Evolutionary conservation across 2,113 vertebrate genomes (phyloP).

Genomic region (Microtus oregoni): DNA sequence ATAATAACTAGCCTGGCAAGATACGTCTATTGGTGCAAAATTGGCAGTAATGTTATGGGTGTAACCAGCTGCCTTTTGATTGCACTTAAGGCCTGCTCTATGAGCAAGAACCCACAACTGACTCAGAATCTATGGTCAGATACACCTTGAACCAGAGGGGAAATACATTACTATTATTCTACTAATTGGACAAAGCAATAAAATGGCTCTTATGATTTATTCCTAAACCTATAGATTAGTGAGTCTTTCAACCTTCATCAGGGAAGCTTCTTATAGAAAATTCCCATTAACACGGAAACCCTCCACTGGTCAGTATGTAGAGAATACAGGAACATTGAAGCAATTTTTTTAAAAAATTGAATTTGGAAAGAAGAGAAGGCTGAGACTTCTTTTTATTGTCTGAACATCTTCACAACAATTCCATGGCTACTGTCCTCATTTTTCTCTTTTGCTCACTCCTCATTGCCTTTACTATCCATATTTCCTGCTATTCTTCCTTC

Average conservation of each 20-base stretch:
- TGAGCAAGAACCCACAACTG: neutral
- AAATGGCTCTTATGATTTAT: neutral
- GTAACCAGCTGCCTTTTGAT: neutral
- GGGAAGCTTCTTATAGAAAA: neutral
- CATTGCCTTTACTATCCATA: neutral
- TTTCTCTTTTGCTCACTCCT: neutral
- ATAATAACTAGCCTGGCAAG: neutral
- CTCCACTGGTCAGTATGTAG: neutral
- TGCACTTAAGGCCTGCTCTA: neutral
- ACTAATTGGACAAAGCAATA: neutral
- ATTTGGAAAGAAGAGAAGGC: neutral
- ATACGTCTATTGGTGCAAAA: neutral
- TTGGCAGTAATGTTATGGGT: neutral
- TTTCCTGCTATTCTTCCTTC: neutral
- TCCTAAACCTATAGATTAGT: neutral
- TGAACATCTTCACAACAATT: neutral
- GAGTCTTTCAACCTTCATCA: neutral
- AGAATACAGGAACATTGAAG: neutral
- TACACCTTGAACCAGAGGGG: too few species aligned
- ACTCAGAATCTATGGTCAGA: neutral
- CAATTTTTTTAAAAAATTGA: neutral
- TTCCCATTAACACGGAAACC: neutral
- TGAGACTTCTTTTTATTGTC: neutral
- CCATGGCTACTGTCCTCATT: neutral
- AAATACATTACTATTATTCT: too few species aligned